Evolutionary conservation across 2,888 invertebrate genomes (phyloP), one percentile per base, ranked within the genome.

Genomic region (Arrhopalites spinosus): DNA sequence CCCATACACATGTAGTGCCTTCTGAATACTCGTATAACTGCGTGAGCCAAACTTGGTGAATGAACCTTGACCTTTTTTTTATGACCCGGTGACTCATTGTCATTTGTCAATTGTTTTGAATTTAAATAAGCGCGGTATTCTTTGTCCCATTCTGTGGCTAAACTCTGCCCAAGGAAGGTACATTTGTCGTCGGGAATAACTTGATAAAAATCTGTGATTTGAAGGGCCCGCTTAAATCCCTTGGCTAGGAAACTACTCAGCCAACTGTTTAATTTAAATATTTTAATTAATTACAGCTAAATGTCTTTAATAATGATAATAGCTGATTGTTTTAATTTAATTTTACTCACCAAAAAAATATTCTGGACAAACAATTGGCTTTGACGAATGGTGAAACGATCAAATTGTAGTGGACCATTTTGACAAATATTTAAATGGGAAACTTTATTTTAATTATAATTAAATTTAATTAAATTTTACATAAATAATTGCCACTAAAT

Each of bases 191-290:
- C 87, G 56, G 86, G 87, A 71, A 91, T 87, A 0, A 93, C 90
- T 82, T 90, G 90, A 83, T 91, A 91, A 64, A 95, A 87, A 86
- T 95, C 95, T 23, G 89, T 87, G 66, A 90, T 88, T 81, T 91
- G 91, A 66, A 95, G 85, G 66, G 91, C 90, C 83, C 92, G 90
- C 75, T 88, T 88, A 83, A 90, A 90, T 0, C 94, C 95, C 84
- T 90, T 90, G 82, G 89, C 90, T 86, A 94, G 94, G 83, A 92
- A 86, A 7, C 90, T 91, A 83, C 92, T 86, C 74, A 93, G 91
- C 90, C 93, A 95, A 85, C 92, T 92, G n/a, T n/a, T 84, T 89
- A 91, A 64, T 7, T 59, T n/a, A n/a, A 84, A 89, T 91, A 66
- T 89, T 85, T n/a, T n/a, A 53, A 5, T n/a, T 1, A 59, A 3